A percentile compares a stretch with the other conserved stretches of the same genome.
Evolutionary conservation across 2,797 vertebrate genomes (phyloP).

Genomic region (Malacoraja senta): DNA sequence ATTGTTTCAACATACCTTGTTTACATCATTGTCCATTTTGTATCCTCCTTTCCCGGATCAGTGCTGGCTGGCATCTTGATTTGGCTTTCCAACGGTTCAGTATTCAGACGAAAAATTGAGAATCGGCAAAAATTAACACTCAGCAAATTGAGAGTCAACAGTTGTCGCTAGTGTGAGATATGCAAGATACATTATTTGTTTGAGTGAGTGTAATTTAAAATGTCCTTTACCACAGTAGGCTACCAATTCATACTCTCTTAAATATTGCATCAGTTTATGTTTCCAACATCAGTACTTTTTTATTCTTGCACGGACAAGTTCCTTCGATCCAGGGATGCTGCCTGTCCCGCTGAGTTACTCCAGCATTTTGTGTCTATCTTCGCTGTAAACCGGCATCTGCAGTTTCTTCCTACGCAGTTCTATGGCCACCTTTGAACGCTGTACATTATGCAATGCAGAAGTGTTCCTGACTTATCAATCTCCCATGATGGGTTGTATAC

Average conservation of each 20-base stretch:
- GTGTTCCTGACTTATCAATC: neutral
- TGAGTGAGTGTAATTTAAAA: neutral
- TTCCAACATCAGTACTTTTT: neutral
- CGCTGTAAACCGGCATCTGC: too few species aligned
- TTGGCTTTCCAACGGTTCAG: neutral
- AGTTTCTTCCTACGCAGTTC: neutral
- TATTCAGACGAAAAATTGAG: neutral
- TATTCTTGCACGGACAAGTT: neutral
- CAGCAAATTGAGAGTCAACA: neutral
- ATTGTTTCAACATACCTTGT: neutral
- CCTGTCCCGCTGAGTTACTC: too few species aligned
- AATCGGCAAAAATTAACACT: too few species aligned
- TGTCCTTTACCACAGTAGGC: neutral
- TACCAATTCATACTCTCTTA: neutral
- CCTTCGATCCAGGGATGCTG: too few species aligned
- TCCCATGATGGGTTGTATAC: neutral
- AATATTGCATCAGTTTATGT: neutral
- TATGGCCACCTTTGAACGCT: neutral
- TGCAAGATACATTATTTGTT: neutral
- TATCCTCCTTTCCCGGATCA: neutral
- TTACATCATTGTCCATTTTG: neutral
- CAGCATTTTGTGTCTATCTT: too few species aligned
- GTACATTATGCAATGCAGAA: neutral
- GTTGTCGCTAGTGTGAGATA: neutral
- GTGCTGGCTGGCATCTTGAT: neutral